Evolutionary conservation across 2,113 vertebrate genomes (phyloP).

Genomic region (Phrynosoma blainvillii): DNA sequence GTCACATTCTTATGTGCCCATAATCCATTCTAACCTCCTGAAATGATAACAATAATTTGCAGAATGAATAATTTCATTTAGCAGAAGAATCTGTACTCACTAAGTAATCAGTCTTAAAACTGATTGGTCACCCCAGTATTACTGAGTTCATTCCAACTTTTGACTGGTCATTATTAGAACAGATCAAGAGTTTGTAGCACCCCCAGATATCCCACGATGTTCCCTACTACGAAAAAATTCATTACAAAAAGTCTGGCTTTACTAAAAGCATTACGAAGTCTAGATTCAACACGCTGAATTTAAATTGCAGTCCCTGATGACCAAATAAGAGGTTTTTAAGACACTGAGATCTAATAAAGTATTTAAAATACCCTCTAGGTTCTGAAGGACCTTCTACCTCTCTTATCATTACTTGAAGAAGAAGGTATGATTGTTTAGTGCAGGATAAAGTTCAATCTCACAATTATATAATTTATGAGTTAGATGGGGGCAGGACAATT

Average conservation of each 20-base stretch:
- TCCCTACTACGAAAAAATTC: too few species aligned
- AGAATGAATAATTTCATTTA: conserved; percentile 1
- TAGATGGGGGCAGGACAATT: too few species aligned
- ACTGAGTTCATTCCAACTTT: neutral
- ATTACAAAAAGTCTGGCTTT: too few species aligned
- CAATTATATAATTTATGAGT: too few species aligned
- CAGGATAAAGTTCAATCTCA: too few species aligned
- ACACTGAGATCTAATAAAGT: neutral
- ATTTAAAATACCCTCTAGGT: neutral
- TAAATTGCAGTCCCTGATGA: neutral
- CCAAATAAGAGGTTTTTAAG: neutral
- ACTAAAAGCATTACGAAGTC: neutral
- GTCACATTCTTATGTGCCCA: neutral
- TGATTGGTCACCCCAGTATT: neutral
- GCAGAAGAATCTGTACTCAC: too few species aligned
- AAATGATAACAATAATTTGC: neutral
- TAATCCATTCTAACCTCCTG: neutral
- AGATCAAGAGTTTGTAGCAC: too few species aligned
- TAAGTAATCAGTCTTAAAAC: neutral
- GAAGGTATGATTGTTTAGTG: too few species aligned
- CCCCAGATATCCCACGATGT: too few species aligned
- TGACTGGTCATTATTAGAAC: too few species aligned
- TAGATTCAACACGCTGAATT: neutral
- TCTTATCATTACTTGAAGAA: neutral
- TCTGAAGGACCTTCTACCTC: neutral